Base-by-base conservation (phyloP, 1,140 invertebrate species). In the Physella acuta region DNA sequence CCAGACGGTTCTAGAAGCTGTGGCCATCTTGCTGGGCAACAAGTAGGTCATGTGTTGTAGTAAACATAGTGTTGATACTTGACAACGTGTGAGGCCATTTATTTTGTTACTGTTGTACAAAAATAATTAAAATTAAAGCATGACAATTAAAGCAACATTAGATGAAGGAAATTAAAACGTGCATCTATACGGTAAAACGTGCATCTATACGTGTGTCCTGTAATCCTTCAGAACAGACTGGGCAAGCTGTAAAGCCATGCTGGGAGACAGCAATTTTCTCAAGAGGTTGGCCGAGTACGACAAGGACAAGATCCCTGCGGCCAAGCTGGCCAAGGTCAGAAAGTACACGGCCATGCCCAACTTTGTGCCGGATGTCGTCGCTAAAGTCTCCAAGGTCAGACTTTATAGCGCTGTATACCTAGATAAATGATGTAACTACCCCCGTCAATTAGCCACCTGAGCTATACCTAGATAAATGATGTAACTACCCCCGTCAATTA, bases 291-390 rank as follows among this genome's bases (percentile, higher is more conserved):
- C 74, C 26, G 81, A 84, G 52, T 86, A 94, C 70, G 93, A 86
- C 87, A 94, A 83, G 70, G 84, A 95, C 78, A 89, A 93, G 71
- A 94, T 95, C 59, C 87, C 90, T 30, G 93, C 95, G 17, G 85
- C 88, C 5, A 89, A 89, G 0, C 80, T 94, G 0, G 91, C 91
- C 74, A 94, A 94, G 82, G 85, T 96, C 3, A 93, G 84, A 65
- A 85, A 85, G 73, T 86, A 84, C 64, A 81, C 84, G 5, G 79
- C 85, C 5, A 85, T 85, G 73, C 85, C 87, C 0, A 87, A 87
- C 39, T 89, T 88, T 77, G 75, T 80, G 0, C 87, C 87, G 0
- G 89, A 59, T 89, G 73, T 76, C 64, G 83, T 86, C 8, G 82
- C 78, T 28, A 85, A 85, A 77, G 84, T 85, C 28, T 84, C 81